Percentiles rank a stretch among this genome's conserved stretches.
These are phyloP conservation scores for Neuroterus valhalla DNA, from an alignment of 1,140 invertebrate genomes.

Conservation along the genomic window DNA sequence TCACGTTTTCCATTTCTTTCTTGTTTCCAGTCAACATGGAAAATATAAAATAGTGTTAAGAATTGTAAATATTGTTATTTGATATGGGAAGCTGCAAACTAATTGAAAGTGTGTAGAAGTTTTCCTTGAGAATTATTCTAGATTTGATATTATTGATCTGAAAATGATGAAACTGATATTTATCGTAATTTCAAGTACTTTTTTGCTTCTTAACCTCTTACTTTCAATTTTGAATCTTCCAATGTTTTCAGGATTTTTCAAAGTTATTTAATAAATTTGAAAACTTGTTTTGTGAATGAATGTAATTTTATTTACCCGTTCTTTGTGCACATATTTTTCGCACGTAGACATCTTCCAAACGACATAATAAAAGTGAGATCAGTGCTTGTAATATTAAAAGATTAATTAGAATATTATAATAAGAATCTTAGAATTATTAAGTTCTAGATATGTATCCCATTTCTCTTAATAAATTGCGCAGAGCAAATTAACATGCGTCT, in stretches of 20 bases:
- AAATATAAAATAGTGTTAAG: slow-evolving; percentile 13
- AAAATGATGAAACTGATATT: too few species aligned
- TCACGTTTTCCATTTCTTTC: background rate
- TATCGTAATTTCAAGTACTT: too few species aligned
- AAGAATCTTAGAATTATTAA: slow-evolving; percentile 22
- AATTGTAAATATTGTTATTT: slow-evolving; percentile 16
- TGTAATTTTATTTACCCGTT: slow-evolving; percentile 26
- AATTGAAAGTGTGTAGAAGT: slow-evolving; percentile 1
- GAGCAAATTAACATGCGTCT: slow-evolving; percentile 4
- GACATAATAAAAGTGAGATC: slow-evolving; percentile 19
- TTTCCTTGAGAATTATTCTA: too few species aligned
- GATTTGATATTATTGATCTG: too few species aligned
- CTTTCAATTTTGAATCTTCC: too few species aligned
- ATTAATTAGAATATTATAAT: slow-evolving; percentile 21
- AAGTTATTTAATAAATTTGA: background rate
- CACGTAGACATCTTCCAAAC: slow-evolving; percentile 6
- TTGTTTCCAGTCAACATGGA: background rate
- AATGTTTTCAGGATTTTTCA: too few species aligned
- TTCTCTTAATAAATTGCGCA: slow-evolving; percentile 7
- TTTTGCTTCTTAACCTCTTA: too few species aligned
- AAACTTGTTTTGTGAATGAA: background rate
- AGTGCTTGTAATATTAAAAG: slow-evolving; percentile 27
- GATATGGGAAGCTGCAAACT: background rate
- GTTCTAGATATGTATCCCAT: slow-evolving; percentile 20
- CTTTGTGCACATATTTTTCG: slow-evolving; percentile 13